Percentiles rank a stretch among this genome's conserved stretches.
Evolutionary conservation across 2,113 vertebrate species (phyloP).

Genomic region (Brachypodius melanocephalos): DNA sequence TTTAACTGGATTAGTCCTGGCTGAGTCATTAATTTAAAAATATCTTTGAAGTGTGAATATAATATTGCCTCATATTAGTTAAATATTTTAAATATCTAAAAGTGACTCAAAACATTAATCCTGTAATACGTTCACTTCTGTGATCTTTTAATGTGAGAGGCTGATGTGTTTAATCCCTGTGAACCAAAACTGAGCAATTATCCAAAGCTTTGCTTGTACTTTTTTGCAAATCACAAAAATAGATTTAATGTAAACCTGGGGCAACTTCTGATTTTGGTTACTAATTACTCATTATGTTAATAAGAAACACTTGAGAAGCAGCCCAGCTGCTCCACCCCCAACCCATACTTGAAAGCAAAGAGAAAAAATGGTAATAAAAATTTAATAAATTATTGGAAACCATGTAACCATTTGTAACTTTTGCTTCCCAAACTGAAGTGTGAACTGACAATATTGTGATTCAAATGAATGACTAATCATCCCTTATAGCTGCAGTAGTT

Average conservation of each 20-base stretch:
- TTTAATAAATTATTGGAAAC: background rate
- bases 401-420: background rate
- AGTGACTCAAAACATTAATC: conserved; percentile 16
- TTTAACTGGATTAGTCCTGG: background rate
- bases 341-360: background rate
- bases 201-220: conserved; percentile 24
- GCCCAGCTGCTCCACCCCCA: background rate
- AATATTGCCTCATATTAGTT: background rate
- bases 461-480: background rate
- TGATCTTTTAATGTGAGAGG: conserved; percentile 24
- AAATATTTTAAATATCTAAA: conserved; percentile 19
- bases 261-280: background rate
- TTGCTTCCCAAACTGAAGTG: background rate
- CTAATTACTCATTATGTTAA: background rate
- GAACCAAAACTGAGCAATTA: conserved; percentile 29
- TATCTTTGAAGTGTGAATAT: conserved; percentile 29
- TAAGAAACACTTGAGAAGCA: background rate
- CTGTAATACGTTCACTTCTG: background rate
- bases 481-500: background rate
- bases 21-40: background rate
- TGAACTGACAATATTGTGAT: background rate
- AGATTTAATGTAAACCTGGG: conserved; percentile 27
- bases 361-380: background rate
- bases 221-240: conserved; percentile 44
- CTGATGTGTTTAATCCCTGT: conserved; percentile 10